phyloP scores from a whole-genome alignment of 1,140 invertebrate species.

The Drosophila biarmipes region DNA sequence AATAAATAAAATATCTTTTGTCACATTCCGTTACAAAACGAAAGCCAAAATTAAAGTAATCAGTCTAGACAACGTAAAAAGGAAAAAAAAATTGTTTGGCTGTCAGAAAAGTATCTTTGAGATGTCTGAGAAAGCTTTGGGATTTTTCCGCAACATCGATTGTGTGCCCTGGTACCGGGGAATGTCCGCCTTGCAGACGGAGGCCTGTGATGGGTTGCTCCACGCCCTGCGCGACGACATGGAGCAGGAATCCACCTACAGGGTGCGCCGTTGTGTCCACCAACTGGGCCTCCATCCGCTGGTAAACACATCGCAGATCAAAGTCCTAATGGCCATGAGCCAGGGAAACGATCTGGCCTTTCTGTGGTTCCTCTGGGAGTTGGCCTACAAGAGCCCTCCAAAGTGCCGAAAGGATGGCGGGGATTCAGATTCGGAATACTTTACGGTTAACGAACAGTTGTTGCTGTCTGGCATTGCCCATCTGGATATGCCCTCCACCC shows the following conservation, averaged over 20 bases:
- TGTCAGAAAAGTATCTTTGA: background rate
- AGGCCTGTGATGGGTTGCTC: slow-evolving; percentile 32
- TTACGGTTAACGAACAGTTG: slow-evolving; percentile 65
- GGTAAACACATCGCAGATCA: slow-evolving; percentile 7
- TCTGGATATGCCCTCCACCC: slow-evolving; percentile 55
- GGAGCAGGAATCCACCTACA: slow-evolving; percentile 42
- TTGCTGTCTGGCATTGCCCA: slow-evolving; percentile 65
- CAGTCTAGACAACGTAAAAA: background rate
- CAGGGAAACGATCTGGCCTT: slow-evolving; percentile 61
- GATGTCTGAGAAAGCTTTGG: slow-evolving; percentile 15
- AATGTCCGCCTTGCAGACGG: slow-evolving; percentile 36
- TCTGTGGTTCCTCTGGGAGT: slow-evolving; percentile 64
- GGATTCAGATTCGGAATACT: background rate
- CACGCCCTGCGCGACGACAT: slow-evolving; percentile 55
- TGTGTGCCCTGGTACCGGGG: slow-evolving; percentile 58
- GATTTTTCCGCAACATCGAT: background rate
- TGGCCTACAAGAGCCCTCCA: slow-evolving; percentile 34
- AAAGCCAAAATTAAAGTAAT: slow-evolving; percentile 23
- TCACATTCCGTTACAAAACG: background rate
- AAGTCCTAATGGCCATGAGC: slow-evolving; percentile 41
- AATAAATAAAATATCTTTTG: background rate
- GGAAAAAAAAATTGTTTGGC: background rate
- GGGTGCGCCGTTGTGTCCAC: slow-evolving; percentile 29
- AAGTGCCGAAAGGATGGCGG: background rate
- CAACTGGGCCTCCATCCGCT: slow-evolving; percentile 41